A percentile compares a stretch with the other conserved stretches of the same genome.
Conservation (phyloP, 2,797 vertebrate species). For the Platyrinchus mystaceus region DNA sequence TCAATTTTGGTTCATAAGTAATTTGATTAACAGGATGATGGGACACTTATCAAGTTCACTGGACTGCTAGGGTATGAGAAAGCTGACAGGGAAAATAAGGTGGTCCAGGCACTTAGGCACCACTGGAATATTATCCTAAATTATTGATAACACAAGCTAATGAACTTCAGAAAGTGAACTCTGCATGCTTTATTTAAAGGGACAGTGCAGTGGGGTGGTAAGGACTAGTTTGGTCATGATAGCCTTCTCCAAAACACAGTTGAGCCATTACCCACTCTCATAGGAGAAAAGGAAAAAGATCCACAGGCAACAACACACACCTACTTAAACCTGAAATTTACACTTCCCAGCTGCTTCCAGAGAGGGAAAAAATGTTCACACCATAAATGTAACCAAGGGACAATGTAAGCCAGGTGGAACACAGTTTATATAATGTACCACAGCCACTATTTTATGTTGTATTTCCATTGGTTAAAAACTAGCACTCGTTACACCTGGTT, state of each 20-base stretch:
- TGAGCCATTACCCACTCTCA: constrained; percentile 14
- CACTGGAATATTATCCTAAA: constrained; percentile 83
- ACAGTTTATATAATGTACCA: constrained; percentile 63
- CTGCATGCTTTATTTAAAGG: constrained; percentile 78
- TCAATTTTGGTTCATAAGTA: constrained; percentile 97
- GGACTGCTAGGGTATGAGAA: constrained; percentile 83
- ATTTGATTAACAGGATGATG: constrained; percentile 95
- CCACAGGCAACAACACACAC: constrained; percentile 65
- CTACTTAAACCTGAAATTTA: constrained; percentile 75
- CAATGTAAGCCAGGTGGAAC: constrained; percentile 76
- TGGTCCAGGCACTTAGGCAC: constrained; percentile 84
- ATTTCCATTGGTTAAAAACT: constrained; percentile 16
- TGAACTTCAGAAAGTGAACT: constrained; percentile 84
- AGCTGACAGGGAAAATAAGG: constrained; percentile 78
- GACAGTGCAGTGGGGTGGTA: constrained; percentile 55
- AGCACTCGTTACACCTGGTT: not conserved
- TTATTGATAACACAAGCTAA: constrained; percentile 88
- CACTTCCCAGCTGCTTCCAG: constrained; percentile 77
- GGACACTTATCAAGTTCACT: constrained; percentile 88
- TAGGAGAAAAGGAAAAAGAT: not conserved
- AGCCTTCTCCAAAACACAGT: constrained; percentile 27
- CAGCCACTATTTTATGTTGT: constrained; percentile 57
- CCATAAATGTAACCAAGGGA: constrained; percentile 73
- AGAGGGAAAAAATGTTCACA: constrained; percentile 74
- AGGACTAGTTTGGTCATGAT: constrained; percentile 20